A percentile compares a stretch with the other conserved stretches of the same genome.
Evolutionary conservation across 2,797 vertebrate genomes (phyloP).

Genomic region (Spinibarbus caldwelli): DNA sequence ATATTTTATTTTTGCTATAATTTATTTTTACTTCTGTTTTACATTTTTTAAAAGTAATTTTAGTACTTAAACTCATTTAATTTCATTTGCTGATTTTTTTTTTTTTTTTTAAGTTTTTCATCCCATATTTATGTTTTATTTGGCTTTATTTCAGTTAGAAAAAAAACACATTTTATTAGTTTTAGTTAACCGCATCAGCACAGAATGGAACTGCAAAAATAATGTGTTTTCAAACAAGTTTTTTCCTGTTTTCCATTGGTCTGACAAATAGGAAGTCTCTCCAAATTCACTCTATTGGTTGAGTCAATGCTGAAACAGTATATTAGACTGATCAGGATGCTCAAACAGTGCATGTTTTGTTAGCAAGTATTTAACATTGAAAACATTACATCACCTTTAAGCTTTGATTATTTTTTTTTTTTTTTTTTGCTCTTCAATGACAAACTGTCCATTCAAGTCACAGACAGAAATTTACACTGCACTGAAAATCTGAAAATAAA

Average conservation of each 20-base stretch:
- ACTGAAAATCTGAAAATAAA: constrained; percentile 19
- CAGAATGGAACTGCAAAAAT: neutral
- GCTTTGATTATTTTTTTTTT: no score
- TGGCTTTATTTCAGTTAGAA: neutral
- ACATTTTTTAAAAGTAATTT: neutral
- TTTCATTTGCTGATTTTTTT: neutral
- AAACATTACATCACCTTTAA: constrained; percentile 1
- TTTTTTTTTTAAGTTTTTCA: neutral
- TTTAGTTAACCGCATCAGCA: neutral
- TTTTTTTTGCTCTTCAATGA: constrained; percentile 8
- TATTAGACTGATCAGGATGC: neutral
- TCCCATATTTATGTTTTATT: neutral
- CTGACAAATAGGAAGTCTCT: neutral
- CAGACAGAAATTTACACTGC: neutral
- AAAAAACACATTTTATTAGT: neutral
- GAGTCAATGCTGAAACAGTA: neutral
- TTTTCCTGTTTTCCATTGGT: neutral
- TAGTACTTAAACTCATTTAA: neutral
- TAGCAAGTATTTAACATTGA: neutral
- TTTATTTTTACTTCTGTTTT: neutral
- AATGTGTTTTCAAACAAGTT: neutral
- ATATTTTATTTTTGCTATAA: neutral
- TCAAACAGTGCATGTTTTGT: neutral
- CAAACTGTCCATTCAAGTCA: neutral
- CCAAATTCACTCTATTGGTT: neutral